These are phyloP conservation scores for Pocillopora damicornis DNA, from an alignment of 64 coral and sea anemone species.

Conservation along the genomic window DNA sequence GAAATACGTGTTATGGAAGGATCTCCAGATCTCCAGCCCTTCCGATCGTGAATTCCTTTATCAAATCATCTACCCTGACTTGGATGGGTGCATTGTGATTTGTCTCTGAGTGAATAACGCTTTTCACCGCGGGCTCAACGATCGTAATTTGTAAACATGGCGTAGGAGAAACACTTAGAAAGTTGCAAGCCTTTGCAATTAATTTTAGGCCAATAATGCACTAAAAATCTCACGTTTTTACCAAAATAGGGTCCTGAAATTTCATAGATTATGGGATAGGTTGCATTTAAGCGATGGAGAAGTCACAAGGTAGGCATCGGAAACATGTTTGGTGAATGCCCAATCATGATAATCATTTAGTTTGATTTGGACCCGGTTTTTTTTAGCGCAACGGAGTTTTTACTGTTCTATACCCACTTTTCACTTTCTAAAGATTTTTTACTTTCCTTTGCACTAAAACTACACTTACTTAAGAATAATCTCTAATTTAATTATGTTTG, in stretches of 20 bases:
- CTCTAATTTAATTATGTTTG: no score
- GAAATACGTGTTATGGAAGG: no score
- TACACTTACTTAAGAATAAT: no score
- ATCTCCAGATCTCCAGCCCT: no score
- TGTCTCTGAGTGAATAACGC: no score
- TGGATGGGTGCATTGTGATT: no score
- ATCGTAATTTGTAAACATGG: not conserved
- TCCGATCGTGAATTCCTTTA: no score
- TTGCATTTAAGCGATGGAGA: constrained; percentile 15
- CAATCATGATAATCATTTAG: not conserved
- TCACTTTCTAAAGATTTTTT: no score
- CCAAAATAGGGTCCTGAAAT: not conserved
- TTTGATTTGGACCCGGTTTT: not conserved
- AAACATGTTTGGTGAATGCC: not conserved
- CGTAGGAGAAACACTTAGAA: not conserved
- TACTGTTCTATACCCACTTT: no score
- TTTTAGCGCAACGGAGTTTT: no score
- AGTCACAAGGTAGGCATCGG: constrained; percentile 12
- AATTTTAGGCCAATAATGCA: not conserved
- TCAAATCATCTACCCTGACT: no score
- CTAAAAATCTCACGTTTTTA: not conserved
- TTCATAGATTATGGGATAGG: not conserved
- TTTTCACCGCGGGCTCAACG: not conserved
- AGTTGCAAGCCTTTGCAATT: not conserved
- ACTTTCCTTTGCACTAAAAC: no score